Conservation (phyloP, 2,797 vertebrate genomes). For the Euthynnus affinis region DNA sequence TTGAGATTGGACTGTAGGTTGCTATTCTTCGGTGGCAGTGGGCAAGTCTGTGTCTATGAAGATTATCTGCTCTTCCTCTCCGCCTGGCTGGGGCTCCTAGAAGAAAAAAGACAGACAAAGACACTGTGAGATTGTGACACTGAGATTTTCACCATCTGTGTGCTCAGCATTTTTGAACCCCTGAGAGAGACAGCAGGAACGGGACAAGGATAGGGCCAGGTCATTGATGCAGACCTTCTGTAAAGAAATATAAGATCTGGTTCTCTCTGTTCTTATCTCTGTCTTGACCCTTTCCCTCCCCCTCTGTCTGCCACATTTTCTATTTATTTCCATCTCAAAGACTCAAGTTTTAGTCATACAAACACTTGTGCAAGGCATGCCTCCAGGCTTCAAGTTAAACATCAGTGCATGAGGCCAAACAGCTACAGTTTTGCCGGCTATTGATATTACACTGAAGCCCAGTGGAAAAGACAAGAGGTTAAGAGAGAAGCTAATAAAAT, state of each 20-base stretch:
- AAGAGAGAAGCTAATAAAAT: not conserved
- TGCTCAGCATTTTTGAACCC: constrained; percentile 19
- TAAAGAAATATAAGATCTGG: constrained; percentile 8
- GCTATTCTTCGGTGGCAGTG: constrained; percentile 48
- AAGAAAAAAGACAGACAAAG: constrained; percentile 48
- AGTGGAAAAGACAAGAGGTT: not conserved
- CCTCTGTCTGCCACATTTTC: constrained; percentile 5
- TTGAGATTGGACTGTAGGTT: constrained; percentile 37
- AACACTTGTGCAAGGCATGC: not conserved
- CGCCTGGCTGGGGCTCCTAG: constrained; percentile 43
- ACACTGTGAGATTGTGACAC: constrained; percentile 45
- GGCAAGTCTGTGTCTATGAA: constrained; percentile 56
- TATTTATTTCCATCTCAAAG: constrained; percentile 23
- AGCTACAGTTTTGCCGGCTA: not conserved
- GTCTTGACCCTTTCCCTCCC: constrained; percentile 39
- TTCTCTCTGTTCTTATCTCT: constrained; percentile 31
- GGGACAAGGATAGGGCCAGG: not conserved
- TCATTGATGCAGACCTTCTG: not conserved
- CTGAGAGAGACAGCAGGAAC: constrained; percentile 15
- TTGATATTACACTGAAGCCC: not conserved
- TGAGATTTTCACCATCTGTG: constrained; percentile 29
- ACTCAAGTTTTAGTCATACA: not conserved
- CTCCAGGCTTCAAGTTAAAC: constrained; percentile 3
- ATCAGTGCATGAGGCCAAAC: not conserved
- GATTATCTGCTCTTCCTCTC: constrained; percentile 52